Evolutionary conservation across 1,140 invertebrate species (phyloP), one percentile per base, ranked within the genome.

Genomic region (Neuroterus valhalla): DNA sequence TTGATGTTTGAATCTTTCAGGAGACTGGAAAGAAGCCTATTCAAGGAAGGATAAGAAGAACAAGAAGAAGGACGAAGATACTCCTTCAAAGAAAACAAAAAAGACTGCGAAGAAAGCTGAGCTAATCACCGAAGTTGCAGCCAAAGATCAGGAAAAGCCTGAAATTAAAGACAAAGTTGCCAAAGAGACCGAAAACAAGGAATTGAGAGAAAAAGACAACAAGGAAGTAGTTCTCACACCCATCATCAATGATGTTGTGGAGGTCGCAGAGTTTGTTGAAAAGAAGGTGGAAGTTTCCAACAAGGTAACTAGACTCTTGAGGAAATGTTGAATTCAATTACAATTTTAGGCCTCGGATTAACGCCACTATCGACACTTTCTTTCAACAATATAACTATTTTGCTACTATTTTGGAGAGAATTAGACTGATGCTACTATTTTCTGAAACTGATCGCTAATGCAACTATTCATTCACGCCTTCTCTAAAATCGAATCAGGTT

Each of bases 11-110:
- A 38, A 38, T 38, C 5, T 76, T 86, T 14, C 71, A 91, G 91
- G 91, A 69, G 91, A 93, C 46, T 95, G 94, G 94, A 93, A 94
- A 83, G 94, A 93, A 82, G 94, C 94, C 12, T 93, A 93, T 67
- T 93, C 93, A 4, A 92, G 91, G 81, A 93, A 90, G 68, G 92
- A 93, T 70, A 94, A 94, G 75, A 94, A 94, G 78, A 93, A 92
- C 74, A 91, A 90, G 89, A 93, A 84, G 77, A 92, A 91, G 69
- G 90, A 91, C 52, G 91, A 92, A 48, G 88, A 89, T 55, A 90
- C 87, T 8, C 91, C 91, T 17, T 87, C 84, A 2, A 92, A 93
- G 80, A 90, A 90, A 68, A 83, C 70, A 21, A 91, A 91, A 66
- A 91, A 90, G 62, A 71, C 76, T 19, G 66, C 17, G 5, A 90